phyloP scores from a whole-genome alignment of 2,888 invertebrate genomes.

The Parthenolecanium corni region DNA sequence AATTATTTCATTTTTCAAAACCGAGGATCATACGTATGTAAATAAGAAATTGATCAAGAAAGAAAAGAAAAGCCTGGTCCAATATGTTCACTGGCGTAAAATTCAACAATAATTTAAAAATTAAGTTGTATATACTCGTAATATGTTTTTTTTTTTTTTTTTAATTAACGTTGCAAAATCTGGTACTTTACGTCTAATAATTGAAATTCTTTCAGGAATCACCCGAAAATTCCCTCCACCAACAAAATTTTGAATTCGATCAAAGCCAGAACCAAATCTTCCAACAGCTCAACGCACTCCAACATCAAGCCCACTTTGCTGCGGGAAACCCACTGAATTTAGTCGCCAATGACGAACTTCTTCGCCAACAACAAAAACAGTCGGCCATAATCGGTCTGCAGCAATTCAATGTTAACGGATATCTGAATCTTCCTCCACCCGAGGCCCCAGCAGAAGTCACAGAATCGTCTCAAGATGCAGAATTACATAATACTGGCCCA shows the following conservation, averaged over 20 bases:
- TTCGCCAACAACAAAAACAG: not conserved
- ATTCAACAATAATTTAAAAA: no score
- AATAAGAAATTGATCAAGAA: no score
- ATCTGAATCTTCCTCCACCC: not conserved
- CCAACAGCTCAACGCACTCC: not conserved
- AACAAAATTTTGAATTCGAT: not conserved
- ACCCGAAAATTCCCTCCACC: not conserved
- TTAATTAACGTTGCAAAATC: no score
- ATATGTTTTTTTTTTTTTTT: no score
- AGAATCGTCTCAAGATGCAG: not conserved
- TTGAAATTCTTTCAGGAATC: not conserved
- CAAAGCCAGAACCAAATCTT: not conserved
- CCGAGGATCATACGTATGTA: no score
- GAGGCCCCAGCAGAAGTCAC: not conserved
- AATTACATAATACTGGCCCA: not conserved
- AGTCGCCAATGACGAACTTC: not conserved
- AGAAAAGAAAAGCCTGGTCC: no score
- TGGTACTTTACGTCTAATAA: no score
- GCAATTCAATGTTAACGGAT: not conserved
- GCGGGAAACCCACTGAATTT: not conserved
- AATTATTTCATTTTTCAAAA: no score
- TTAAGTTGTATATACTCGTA: no score
- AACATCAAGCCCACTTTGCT: not conserved
- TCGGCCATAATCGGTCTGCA: not conserved
- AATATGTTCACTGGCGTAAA: no score